These are phyloP conservation scores for Ips typographus DNA, from an alignment of 1,140 invertebrate species.

Conservation along the genomic window DNA sequence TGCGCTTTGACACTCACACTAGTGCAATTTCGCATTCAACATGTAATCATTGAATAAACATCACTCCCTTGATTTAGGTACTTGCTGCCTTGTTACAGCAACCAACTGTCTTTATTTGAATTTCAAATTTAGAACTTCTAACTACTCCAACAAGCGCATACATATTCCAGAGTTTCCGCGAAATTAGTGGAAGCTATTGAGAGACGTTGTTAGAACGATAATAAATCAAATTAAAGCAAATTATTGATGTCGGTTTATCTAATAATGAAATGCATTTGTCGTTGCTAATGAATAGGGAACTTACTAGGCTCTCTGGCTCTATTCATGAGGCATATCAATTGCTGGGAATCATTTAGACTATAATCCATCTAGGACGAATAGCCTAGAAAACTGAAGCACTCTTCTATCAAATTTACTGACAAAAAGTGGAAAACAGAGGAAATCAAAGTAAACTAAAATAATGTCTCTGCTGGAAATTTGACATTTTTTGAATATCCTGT, in stretches of 20 bases:
- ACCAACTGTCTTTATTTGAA: not conserved
- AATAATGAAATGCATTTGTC: not conserved
- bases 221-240: not conserved
- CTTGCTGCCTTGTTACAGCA: not conserved
- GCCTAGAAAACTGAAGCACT: not conserved
- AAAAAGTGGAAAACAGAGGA: not conserved
- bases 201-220: not conserved
- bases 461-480: too few relatives aligned
- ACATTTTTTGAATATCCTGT: too few relatives aligned
- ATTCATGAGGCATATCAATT: not conserved
- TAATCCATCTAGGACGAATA: too few relatives aligned
- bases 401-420: not conserved
- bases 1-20: too few relatives aligned
- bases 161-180: not conserved
- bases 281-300: not conserved
- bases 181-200: not conserved
- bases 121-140: not conserved
- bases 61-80: too few relatives aligned
- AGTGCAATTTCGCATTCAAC: too few relatives aligned
- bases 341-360: not conserved
- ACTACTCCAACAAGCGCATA: not conserved
- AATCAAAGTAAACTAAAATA: too few relatives aligned
- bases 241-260: slow-evolving; percentile 1
- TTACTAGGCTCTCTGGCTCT: not conserved
- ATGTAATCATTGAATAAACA: too few relatives aligned